Evolutionary conservation across 2,888 invertebrate genomes (phyloP), one percentile per base, ranked within the genome.

Genomic region (Cybosia mesomella): DNA sequence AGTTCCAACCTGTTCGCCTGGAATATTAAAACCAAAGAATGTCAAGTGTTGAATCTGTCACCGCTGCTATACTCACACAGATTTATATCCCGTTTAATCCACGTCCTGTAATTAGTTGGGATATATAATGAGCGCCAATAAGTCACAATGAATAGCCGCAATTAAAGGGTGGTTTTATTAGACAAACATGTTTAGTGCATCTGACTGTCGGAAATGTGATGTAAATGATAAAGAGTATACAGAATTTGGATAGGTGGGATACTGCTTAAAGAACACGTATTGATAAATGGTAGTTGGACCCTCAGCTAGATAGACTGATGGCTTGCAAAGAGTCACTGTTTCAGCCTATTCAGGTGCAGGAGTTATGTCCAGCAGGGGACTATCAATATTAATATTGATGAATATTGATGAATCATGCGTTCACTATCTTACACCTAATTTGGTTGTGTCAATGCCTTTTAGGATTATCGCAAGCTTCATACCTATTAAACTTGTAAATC

Each of bases 111-210:
- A 80, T 81, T 81, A 81, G 67, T 61, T 66, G 62, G 63, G 70
- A 75, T 82, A 75, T 75, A 72, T 68, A 67, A 75, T 80, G 73
- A 81, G 70, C 69, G 68, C 72, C 76, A 75, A 81, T 83, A 83
- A 81, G 75, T 80, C 81, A 83, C 82, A 68, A 24, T 39, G 67
- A 71, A 71, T 61, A 28, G 70, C 70, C 59, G 72, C 75, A 76
- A 82, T 83, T 83, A 85, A 79, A 72, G 76, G 73, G 53, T 65
- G 68, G 71, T 76, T 83, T 82, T 84, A 84, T 82, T 67, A 79
- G 76, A 83, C 79, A 79, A 82, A 84, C 84, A 81, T 72, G 81
- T 82, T 81, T 82, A 82, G 70, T 81, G 79, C 79, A 72, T 75
- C 43, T 66, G 64, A 62, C 24, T 62, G 43, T 58, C 58, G 36